Base-by-base conservation (phyloP, 2,113 vertebrate species). In the Lepisosteus oculatus region DNA sequence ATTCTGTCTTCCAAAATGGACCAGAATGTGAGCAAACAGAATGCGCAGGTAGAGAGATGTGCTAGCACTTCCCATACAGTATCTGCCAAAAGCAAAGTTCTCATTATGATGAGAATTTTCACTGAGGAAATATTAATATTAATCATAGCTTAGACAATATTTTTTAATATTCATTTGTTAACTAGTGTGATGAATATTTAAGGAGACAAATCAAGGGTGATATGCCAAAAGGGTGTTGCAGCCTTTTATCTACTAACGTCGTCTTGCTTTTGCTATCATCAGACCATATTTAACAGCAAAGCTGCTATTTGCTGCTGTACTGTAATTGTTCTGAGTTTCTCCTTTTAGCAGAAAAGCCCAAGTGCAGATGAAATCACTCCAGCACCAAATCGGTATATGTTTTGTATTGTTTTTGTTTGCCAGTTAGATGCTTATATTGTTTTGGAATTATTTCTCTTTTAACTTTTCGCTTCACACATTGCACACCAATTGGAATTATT, bases 151-250 rank as follows among this genome's bases (percentile, higher is more conserved):
- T 67, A 68, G 65, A 68, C 65, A 73, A 73, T 73, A 73, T 68
- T 73, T 73, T 69, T 73, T 73, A 73, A 68, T 73, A 73, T 73
- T 73, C 67, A 73, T 44, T 55, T 61, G 72, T 57, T 73, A 73
- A 73, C 56, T 55, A 61, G 72, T 57, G n/a, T 68, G 72, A 73
- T 73, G 72, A 73, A 73, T 73, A 73, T 73, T 73, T 73, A 44
- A 73, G 56, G 65, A 73, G 72, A 68, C 72, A 68, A 73, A 68
- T 62, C 72, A 73, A 67, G 72, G 72, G 65, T 65, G 56, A 73
- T 56, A 17, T 68, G 72, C 65, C 65, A 73, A 67, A 45, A 62
- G 72, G 65, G 65, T 47, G 65, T 29, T 51, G 45, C 6, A 29
- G 45, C 11, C 13, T 51, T 68, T 62, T 62, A 68, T 68, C 15